Evolutionary conservation across 2,797 vertebrate genomes (phyloP).

Genomic region (Ciconia nigra): DNA sequence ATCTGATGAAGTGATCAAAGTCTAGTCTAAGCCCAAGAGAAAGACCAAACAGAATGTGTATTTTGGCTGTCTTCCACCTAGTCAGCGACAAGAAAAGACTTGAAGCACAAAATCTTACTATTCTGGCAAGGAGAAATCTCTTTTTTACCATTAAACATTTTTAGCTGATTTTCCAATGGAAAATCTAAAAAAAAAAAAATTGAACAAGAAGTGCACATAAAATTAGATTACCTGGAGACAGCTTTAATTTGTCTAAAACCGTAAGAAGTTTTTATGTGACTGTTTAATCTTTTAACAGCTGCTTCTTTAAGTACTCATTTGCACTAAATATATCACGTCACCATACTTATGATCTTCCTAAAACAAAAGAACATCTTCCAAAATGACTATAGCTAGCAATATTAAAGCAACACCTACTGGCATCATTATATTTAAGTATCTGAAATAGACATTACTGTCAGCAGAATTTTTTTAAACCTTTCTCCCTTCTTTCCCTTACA

Average conservation of each 20-base stretch:
- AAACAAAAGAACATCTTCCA: constrained; percentile 52
- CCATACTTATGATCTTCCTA: constrained; percentile 49
- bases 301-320: constrained; percentile 57
- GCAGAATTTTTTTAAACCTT: constrained; percentile 33
- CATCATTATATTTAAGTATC: constrained; percentile 61
- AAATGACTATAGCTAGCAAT: not conserved
- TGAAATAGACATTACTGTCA: constrained; percentile 57
- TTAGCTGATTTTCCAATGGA: not conserved
- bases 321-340: constrained; percentile 58
- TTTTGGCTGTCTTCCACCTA: constrained; percentile 29
- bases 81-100: not conserved
- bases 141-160: not conserved
- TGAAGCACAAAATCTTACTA: not conserved
- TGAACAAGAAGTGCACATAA: constrained; percentile 6
- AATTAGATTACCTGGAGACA: constrained; percentile 54
- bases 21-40: constrained; percentile 49
- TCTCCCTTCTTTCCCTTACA: constrained; percentile 22
- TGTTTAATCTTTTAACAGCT: constrained; percentile 59
- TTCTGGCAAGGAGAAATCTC: not conserved
- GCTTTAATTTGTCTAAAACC: constrained; percentile 26
- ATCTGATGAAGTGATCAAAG: constrained; percentile 53
- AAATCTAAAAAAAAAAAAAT: not conserved
- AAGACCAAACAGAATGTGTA: not conserved
- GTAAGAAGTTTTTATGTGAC: constrained; percentile 19
- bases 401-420: constrained; percentile 62